A percentile compares a stretch with the other conserved stretches of the same genome.
phyloP scores from a whole-genome alignment of 2,797 vertebrate genomes.

The Syncerus caffer region DNA sequence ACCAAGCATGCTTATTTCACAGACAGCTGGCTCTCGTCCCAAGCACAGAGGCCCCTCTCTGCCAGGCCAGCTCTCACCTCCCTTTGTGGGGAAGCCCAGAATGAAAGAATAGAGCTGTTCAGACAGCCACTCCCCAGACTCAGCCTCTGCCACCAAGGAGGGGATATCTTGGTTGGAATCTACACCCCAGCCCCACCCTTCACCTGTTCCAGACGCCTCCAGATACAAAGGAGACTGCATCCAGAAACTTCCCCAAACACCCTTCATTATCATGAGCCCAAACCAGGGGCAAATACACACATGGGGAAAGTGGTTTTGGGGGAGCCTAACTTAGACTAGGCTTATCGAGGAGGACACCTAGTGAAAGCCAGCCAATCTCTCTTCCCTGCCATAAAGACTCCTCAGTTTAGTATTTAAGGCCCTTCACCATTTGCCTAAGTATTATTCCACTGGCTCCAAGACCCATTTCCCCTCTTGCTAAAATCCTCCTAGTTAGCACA shows the following conservation, averaged over 20 bases:
- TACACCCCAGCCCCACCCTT: neutral
- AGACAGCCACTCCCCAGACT: neutral
- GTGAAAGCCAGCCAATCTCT: neutral
- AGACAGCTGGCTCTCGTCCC: neutral
- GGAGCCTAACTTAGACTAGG: neutral
- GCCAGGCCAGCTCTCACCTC: neutral
- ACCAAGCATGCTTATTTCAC: neutral
- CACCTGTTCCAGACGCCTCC: neutral
- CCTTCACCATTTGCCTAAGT: neutral
- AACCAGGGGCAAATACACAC: neutral
- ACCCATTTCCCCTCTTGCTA: neutral
- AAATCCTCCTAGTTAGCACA: neutral
- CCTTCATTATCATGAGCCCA: neutral
- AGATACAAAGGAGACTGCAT: neutral
- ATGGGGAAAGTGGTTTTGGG: neutral
- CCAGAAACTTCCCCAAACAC: neutral
- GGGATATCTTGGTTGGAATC: neutral
- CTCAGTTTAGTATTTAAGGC: neutral
- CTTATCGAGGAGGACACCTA: rapidly evolving
- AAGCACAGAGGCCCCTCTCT: neutral
- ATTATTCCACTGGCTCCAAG: neutral
- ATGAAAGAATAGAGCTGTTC: neutral
- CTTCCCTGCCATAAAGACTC: neutral
- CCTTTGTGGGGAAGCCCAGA: neutral
- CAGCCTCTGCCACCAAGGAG: neutral